Evolutionary conservation across 2,113 vertebrate genomes (phyloP).

Genomic region (Pontoporia blainvillei): DNA sequence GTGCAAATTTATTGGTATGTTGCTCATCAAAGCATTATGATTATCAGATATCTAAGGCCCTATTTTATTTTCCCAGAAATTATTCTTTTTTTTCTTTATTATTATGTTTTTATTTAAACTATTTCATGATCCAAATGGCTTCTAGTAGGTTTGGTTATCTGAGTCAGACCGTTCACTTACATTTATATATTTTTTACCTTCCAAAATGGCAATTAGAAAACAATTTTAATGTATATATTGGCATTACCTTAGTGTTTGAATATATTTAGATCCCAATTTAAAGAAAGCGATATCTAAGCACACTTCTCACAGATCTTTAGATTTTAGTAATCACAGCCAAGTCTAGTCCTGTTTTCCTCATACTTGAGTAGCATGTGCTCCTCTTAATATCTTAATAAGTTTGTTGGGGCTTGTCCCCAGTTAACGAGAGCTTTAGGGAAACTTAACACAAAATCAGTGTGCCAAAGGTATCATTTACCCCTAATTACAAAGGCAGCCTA

Average conservation of each 20-base stretch:
- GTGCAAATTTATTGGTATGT: not conserved
- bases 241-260: not conserved
- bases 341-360: not conserved
- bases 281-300: not conserved
- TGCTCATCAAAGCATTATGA: not conserved
- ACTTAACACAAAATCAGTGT: not conserved
- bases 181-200: not conserved
- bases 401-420: not conserved
- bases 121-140: not conserved
- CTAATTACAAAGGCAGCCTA: not conserved
- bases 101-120: not conserved
- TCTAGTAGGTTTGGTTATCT: not conserved
- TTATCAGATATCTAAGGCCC: not conserved
- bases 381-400: not conserved
- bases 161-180: not conserved
- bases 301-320: not conserved
- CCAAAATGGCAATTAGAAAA: not conserved
- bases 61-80: not conserved
- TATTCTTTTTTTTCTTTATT: not conserved
- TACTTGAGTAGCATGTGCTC: not conserved
- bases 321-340: not conserved
- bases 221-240: not conserved
- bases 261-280: not conserved
- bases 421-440: not conserved
- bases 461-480: not conserved